These are phyloP conservation scores for Holotrichia oblita DNA, from an alignment of 1,140 invertebrate genomes.

Conservation along the genomic window DNA sequence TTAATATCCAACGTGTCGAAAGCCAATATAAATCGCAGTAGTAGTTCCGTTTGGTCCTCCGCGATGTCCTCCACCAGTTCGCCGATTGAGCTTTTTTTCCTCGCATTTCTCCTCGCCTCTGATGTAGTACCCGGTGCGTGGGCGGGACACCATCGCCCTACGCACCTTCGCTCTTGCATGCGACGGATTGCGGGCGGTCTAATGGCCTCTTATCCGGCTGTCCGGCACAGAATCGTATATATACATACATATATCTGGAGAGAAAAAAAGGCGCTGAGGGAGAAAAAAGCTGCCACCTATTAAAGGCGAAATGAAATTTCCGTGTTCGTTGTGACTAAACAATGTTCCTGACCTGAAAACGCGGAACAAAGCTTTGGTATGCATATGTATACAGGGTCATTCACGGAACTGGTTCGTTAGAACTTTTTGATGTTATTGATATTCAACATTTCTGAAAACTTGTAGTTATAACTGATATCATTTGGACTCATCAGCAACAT, in stretches of 20 bases:
- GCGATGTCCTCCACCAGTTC: neutral
- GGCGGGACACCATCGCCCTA: neutral
- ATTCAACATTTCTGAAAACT: too few relatives aligned
- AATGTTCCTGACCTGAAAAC: neutral
- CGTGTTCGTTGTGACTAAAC: neutral
- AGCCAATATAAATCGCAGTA: slow-evolving; percentile 22
- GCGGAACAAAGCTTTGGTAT: neutral
- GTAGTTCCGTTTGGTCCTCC: slow-evolving; percentile 1
- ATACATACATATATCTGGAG: neutral
- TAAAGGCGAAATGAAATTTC: slow-evolving; percentile 29
- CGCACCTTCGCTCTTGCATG: slow-evolving; percentile 21
- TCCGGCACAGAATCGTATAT: slow-evolving; percentile 10
- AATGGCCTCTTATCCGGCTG: slow-evolving; percentile 25
- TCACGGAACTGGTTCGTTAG: too few relatives aligned
- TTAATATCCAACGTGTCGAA: slow-evolving; percentile 29
- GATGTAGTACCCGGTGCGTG: neutral
- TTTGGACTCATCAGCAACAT: too few relatives aligned
- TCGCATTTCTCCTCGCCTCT: neutral
- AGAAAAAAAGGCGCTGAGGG: neutral
- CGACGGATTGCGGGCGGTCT: slow-evolving; percentile 12
- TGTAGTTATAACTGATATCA: too few relatives aligned
- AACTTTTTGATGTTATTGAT: too few relatives aligned
- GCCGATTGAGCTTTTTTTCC: slow-evolving; percentile 7
- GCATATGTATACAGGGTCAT: too few relatives aligned
- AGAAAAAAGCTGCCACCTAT: slow-evolving; percentile 15